Evolutionary conservation across 2,797 vertebrate species (phyloP).

Genomic region (Sylvilagus floridanus): DNA sequence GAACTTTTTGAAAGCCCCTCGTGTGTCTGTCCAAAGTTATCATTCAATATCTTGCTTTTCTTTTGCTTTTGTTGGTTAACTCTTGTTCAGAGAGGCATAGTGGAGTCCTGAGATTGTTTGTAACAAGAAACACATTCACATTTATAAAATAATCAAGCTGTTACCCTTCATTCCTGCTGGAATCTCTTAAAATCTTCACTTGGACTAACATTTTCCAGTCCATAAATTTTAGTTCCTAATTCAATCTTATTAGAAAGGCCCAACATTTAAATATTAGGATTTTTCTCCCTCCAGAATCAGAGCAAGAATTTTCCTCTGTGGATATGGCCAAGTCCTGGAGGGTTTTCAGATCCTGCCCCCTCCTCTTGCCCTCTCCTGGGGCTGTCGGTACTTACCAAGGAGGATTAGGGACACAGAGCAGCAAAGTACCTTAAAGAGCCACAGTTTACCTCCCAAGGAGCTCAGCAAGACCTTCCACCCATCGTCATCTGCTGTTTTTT

Average conservation of each 20-base stretch:
- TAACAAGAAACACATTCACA: neutral
- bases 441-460: neutral
- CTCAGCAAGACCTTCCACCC: neutral
- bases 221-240: slow-evolving; percentile 22
- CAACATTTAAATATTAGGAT: neutral
- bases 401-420: neutral
- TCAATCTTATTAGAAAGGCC: slow-evolving; percentile 46
- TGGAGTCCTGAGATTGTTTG: neutral
- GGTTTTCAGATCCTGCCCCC: neutral
- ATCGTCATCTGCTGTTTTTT: neutral
- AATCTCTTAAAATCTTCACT: slow-evolving; percentile 23
- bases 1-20: too few species aligned
- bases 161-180: slow-evolving; percentile 6
- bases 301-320: slow-evolving; percentile 29
- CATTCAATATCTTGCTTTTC: neutral
- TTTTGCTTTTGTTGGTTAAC: neutral
- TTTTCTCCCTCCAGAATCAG: slow-evolving; percentile 6
- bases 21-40: neutral
- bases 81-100: neutral
- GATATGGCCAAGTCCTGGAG: neutral
- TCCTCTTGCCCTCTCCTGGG: neutral
- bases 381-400: neutral
- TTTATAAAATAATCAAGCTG: neutral
- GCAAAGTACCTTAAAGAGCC: neutral
- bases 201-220: slow-evolving; percentile 32